These are phyloP conservation scores for Drosophila infuscata DNA, from an alignment of 2,888 invertebrate species.

Conservation along the genomic window DNA sequence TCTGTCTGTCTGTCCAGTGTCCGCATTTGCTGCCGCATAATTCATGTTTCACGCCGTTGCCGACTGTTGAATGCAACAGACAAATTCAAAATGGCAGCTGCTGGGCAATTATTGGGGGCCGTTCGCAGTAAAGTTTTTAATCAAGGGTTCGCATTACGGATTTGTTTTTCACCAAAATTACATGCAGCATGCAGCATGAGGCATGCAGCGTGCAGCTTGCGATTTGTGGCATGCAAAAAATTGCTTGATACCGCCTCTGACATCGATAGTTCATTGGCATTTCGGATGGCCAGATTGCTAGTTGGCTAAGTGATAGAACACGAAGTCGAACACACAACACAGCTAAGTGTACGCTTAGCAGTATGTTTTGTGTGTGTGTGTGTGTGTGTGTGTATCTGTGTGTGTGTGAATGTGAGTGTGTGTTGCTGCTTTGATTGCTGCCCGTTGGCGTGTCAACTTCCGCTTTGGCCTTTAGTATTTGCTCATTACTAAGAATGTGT, in stretches of 20 bases:
- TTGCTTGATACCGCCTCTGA: conserved; percentile 26
- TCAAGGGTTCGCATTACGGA: conserved; percentile 62
- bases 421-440: conserved; percentile 23
- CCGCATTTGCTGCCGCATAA: conserved; percentile 59
- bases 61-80: conserved; percentile 27
- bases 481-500: conserved; percentile 58
- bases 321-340: conserved; percentile 30
- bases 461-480: conserved; percentile 55
- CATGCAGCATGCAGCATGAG: conserved; percentile 51
- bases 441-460: conserved; percentile 44
- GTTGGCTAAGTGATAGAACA: conserved; percentile 51
- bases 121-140: conserved; percentile 45
- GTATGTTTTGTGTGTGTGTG: not conserved
- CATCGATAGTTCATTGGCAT: conserved; percentile 51
- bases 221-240: conserved; percentile 59
- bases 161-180: conserved; percentile 58
- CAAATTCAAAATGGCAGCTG: conserved; percentile 70
- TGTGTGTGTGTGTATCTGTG: not conserved
- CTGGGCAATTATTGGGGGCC: conserved; percentile 53
- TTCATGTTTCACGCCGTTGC: conserved; percentile 76
- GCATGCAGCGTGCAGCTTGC: conserved; percentile 32
- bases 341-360: not conserved
- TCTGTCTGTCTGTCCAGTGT: not conserved
- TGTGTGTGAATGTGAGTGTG: conserved; percentile 10
- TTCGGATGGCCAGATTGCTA: conserved; percentile 28